phyloP scores from a whole-genome alignment of 2,797 vertebrate species.

The Fundulus diaphanus region DNA sequence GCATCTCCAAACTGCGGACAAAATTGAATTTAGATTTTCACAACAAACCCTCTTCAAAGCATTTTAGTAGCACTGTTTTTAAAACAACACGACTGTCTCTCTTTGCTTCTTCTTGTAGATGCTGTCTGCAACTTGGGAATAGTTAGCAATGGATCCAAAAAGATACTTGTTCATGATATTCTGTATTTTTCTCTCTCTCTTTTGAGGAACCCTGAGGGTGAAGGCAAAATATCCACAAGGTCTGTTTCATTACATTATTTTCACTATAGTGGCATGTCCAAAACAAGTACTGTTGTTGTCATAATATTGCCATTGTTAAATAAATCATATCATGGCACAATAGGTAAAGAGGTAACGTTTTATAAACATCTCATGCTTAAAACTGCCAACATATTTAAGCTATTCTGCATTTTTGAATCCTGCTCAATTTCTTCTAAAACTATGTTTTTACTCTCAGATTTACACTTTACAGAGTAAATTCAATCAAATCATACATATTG shows the following conservation, averaged over 20 bases:
- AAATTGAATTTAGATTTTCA: background rate
- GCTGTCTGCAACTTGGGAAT: background rate
- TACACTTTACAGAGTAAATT: too few species aligned
- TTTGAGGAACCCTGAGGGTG: background rate
- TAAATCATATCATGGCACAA: too few species aligned
- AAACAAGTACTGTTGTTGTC: too few species aligned
- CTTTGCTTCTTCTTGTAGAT: background rate
- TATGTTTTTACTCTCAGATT: too few species aligned
- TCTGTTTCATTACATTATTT: too few species aligned
- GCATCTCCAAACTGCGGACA: constrained; percentile 70
- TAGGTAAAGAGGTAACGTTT: background rate
- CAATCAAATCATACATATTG: too few species aligned
- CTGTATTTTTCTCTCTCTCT: background rate
- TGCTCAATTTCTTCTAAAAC: too few species aligned
- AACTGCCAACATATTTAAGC: too few species aligned
- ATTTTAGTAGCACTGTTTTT: background rate
- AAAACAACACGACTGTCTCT: background rate
- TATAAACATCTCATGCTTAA: background rate
- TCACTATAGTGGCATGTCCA: too few species aligned
- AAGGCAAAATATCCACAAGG: too few species aligned
- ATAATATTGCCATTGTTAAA: too few species aligned
- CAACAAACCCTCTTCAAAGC: background rate
- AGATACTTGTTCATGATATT: background rate
- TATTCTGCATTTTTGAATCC: too few species aligned
- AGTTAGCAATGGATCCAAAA: background rate